These are phyloP conservation scores for Tychaedon coryphoeus DNA, from an alignment of 2,113 vertebrate species.

Conservation along the genomic window DNA sequence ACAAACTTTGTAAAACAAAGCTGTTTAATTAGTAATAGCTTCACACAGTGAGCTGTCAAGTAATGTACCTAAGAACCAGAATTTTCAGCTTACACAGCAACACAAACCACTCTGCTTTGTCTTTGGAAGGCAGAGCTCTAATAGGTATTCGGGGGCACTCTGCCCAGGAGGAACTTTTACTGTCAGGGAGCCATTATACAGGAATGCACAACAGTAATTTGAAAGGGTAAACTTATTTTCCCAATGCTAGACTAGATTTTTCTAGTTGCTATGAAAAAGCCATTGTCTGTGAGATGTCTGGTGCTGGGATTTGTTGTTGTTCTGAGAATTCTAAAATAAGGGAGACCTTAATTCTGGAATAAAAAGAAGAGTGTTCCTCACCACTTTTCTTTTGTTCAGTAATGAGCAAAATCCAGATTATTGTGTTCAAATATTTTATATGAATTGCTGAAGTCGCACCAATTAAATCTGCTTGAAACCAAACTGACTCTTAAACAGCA, in stretches of 20 bases:
- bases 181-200: not conserved
- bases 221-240: not conserved
- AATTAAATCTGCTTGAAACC: not conserved
- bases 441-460: not conserved
- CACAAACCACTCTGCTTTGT: not conserved
- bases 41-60: not conserved
- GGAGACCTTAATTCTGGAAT: not conserved
- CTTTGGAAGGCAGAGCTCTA: not conserved
- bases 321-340: not conserved
- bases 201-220: not conserved
- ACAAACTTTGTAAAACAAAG: not conserved
- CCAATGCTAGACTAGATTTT: not conserved
- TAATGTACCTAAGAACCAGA: not conserved
- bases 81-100: conserved; percentile 17
- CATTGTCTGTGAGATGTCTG: not conserved
- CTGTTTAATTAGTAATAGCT: conserved; percentile 30
- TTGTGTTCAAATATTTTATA: not conserved
- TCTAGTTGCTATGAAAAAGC: not conserved
- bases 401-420: not conserved
- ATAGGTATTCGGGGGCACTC: not conserved
- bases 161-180: not conserved
- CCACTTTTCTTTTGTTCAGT: not conserved
- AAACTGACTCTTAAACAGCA: not conserved
- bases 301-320: not conserved
- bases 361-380: not conserved